phyloP scores from a whole-genome alignment of 2,797 vertebrate species.

The Perodicticus potto region DNA sequence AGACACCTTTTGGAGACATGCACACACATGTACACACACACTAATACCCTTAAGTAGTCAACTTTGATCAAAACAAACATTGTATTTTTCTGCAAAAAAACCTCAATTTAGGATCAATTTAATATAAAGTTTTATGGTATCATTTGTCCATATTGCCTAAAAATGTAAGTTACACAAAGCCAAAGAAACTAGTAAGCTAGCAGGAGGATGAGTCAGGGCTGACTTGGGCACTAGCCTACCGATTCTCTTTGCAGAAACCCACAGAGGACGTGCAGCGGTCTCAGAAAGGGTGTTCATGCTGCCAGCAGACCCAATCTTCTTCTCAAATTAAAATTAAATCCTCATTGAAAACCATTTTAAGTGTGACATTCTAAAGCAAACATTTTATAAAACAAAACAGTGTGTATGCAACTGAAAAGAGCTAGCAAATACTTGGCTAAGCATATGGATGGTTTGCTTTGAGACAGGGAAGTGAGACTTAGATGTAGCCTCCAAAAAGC shows the following conservation, averaged over 20 bases:
- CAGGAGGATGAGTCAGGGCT: background rate
- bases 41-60: background rate
- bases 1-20: background rate
- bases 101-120: background rate
- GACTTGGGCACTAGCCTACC: background rate
- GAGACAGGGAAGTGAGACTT: background rate
- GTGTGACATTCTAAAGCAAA: background rate
- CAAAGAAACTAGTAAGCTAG: background rate
- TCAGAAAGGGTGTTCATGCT: background rate
- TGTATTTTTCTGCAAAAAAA: background rate
- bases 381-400: conserved; percentile 30
- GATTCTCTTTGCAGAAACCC: background rate
- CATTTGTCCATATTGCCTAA: background rate
- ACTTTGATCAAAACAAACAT: background rate
- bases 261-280: background rate
- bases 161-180: background rate
- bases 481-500: background rate
- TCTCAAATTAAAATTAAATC: conserved; percentile 50
- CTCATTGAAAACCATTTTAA: conserved; percentile 23
- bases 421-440: conserved; percentile 38
- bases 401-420: conserved; percentile 21
- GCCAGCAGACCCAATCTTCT: background rate
- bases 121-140: background rate
- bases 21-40: accelerated
- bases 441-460: conserved; percentile 45